A percentile compares a stretch with the other conserved stretches of the same genome.
These are phyloP conservation scores for Timandra comae DNA, from an alignment of 2,888 invertebrate species.

Conservation along the genomic window DNA sequence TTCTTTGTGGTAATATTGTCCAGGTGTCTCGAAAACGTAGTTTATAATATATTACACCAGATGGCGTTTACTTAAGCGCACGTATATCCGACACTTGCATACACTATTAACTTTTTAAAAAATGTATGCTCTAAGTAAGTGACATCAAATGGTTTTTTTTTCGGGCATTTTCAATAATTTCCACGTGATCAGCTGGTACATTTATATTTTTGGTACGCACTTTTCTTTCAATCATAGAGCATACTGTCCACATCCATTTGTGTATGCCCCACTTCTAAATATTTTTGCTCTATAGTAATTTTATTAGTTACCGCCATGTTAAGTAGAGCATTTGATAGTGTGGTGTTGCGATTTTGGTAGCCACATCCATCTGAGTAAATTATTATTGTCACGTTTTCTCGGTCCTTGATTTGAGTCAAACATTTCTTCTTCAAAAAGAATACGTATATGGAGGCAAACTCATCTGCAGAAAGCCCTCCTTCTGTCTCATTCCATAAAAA, in stretches of 20 bases:
- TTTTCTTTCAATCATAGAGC: constrained; percentile 5
- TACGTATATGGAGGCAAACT: constrained; percentile 14
- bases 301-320: constrained; percentile 2
- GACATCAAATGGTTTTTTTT: constrained; percentile 7
- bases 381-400: constrained; percentile 1
- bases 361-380: constrained; percentile 10
- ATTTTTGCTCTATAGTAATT: constrained; percentile 3
- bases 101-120: constrained; percentile 5
- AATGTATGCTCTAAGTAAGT: constrained; percentile 9
- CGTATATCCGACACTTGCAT: constrained; percentile 9
- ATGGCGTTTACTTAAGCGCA: constrained; percentile 8
- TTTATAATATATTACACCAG: constrained; percentile 9
- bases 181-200: constrained; percentile 10
- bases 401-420: constrained; percentile 1
- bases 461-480: constrained; percentile 16
- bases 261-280: constrained; percentile 5
- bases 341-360: constrained; percentile 9
- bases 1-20: constrained; percentile 10
- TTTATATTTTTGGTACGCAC: constrained; percentile 6
- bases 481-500: constrained; percentile 17
- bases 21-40: constrained; percentile 10
- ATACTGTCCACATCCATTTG: constrained; percentile 6
- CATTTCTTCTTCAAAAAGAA: constrained; percentile 7
- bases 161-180: constrained; percentile 5
- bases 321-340: constrained; percentile 6